Evolutionary conservation across 2,113 vertebrate species (phyloP).

Genomic region (Oenanthe melanoleuca): DNA sequence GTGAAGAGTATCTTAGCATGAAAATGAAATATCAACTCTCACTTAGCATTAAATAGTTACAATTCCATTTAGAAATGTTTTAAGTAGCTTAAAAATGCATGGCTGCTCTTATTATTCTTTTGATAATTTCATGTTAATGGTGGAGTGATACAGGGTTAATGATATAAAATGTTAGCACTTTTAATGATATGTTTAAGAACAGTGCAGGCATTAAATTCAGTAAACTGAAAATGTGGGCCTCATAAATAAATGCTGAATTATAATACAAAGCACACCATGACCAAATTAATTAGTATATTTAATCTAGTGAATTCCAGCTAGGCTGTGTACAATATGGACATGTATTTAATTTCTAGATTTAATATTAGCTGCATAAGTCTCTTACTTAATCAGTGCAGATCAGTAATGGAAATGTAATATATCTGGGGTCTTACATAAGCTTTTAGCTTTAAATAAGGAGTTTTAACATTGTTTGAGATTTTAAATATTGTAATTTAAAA

Average conservation of each 20-base stretch:
- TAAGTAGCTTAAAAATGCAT: conserved; percentile 10
- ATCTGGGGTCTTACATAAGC: conserved; percentile 31
- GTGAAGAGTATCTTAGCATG: neutral
- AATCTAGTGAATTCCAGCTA: conserved; percentile 63
- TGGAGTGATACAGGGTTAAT: conserved; percentile 3
- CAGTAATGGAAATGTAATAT: conserved; percentile 6
- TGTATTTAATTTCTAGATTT: conserved; percentile 60
- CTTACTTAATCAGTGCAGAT: neutral
- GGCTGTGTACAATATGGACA: neutral
- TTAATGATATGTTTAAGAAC: conserved; percentile 50
- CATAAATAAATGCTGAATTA: conserved; percentile 52
- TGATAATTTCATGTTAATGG: conserved; percentile 22
- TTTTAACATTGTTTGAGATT: conserved; percentile 3
- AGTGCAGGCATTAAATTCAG: conserved; percentile 32
- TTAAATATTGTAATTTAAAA: conserved; percentile 3
- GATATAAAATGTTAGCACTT: neutral
- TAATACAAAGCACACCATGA: conserved; percentile 47
- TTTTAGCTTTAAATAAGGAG: neutral
- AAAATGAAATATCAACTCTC: neutral
- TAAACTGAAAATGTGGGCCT: conserved; percentile 22
- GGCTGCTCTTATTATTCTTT: neutral
- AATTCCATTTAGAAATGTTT: neutral
- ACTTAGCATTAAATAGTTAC: neutral
- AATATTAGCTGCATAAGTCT: conserved; percentile 39
- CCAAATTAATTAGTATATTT: conserved; percentile 60